Percentiles rank a stretch among this genome's conserved stretches.
These are phyloP conservation scores for Prorops nasuta DNA, from an alignment of 1,140 invertebrate species.

Conservation along the genomic window DNA sequence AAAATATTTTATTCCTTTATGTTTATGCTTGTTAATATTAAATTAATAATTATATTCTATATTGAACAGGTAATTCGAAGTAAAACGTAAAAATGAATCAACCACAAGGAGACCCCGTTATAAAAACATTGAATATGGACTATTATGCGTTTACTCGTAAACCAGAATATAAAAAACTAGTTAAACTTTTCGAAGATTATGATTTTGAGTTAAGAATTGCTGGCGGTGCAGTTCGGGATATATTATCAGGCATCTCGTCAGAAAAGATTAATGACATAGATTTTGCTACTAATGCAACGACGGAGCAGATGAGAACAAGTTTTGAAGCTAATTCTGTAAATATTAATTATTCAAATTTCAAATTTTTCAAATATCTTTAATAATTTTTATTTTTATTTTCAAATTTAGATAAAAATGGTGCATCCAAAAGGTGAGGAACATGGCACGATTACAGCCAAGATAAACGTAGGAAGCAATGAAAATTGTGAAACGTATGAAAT, in stretches of 20 bases:
- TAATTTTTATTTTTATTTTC: too few relatives aligned
- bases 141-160: conserved; percentile 83
- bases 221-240: conserved; percentile 93
- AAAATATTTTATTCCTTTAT: too few relatives aligned
- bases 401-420: conserved; percentile 87
- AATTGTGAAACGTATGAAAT: conserved; percentile 92
- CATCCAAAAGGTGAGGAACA: conserved; percentile 94
- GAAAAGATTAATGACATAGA: conserved; percentile 88
- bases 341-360: too few relatives aligned
- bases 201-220: conserved; percentile 88
- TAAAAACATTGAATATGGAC: conserved; percentile 66
- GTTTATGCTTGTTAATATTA: too few relatives aligned
- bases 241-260: too few relatives aligned
- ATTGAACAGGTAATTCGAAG: too few relatives aligned
- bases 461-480: too few relatives aligned
- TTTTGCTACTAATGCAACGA: conserved; percentile 97
- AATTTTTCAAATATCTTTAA: too few relatives aligned
- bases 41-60: too few relatives aligned
- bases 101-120: conserved; percentile 64
- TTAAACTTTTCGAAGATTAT: conserved; percentile 76
- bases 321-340: conserved; percentile 83
- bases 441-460: conserved; percentile 95
- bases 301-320: conserved; percentile 93
- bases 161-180: conserved; percentile 70
- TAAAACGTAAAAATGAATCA: too few relatives aligned